Conservation (phyloP, 2,888 invertebrate species). For the Drosophila algonquin region DNA sequence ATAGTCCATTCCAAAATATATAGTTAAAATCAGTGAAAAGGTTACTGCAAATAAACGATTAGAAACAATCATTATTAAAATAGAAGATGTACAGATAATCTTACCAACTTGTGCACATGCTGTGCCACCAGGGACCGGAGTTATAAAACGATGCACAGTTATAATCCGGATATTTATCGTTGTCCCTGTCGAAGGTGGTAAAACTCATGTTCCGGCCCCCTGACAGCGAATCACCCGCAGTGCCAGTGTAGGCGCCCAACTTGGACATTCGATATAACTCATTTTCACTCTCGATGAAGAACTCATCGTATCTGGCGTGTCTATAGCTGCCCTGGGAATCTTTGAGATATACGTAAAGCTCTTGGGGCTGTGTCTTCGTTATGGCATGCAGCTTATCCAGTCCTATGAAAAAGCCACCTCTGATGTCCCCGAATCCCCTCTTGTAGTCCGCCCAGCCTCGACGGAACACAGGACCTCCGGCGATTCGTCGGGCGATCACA, state of each 20-base stretch:
- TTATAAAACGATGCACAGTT: constrained; percentile 85
- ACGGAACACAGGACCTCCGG: too few species aligned
- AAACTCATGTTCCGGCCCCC: constrained; percentile 85
- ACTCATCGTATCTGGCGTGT: constrained; percentile 83
- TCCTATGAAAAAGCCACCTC: constrained; percentile 89
- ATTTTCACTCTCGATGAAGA: constrained; percentile 87
- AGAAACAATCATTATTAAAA: too few species aligned
- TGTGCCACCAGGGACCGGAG: too few species aligned
- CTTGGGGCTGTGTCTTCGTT: constrained; percentile 81
- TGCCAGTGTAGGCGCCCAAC: constrained; percentile 84
- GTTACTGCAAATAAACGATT: too few species aligned
- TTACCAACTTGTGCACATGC: too few species aligned
- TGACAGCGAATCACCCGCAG: constrained; percentile 88
- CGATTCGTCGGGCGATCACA: constrained; percentile 86
- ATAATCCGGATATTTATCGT: constrained; percentile 86
- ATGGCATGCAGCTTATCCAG: constrained; percentile 86
- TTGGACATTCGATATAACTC: constrained; percentile 88
- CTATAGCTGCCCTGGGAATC: constrained; percentile 84
- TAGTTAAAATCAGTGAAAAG: too few species aligned
- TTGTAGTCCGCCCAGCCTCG: constrained; percentile 87
- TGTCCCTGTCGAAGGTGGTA: constrained; percentile 88
- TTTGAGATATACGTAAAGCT: constrained; percentile 87
- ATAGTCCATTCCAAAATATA: not conserved
- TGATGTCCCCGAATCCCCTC: constrained; percentile 88
- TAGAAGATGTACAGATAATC: too few species aligned